Evolutionary conservation across 2,888 invertebrate genomes (phyloP).

Genomic region (Osedax fenrisi): DNA sequence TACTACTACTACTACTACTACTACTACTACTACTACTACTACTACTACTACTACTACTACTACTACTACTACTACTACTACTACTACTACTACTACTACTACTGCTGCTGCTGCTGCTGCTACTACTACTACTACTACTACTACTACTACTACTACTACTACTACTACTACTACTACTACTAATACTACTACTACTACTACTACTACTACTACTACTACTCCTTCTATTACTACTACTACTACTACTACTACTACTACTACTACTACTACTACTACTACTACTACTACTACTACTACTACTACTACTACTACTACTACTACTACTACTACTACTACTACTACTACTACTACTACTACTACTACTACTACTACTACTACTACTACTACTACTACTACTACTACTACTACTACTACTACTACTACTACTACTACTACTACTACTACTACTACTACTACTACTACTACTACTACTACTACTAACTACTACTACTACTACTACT

Average conservation of each 20-base stretch:
- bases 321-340: neutral
- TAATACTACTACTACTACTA: neutral
- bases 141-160: neutral
- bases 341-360: neutral
- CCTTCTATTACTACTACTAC: constrained; percentile 3
- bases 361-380: neutral
- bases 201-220: constrained; percentile 1
- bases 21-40: neutral
- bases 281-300: constrained; percentile 7
- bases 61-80: neutral
- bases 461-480: neutral
- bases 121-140: neutral
- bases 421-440: neutral
- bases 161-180: neutral
- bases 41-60: neutral
- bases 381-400: neutral
- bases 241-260: constrained; percentile 5
- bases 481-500: too few species aligned
- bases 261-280: constrained; percentile 7
- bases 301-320: constrained; percentile 5
- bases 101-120: neutral
- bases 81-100: neutral
- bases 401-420: neutral
- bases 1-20: neutral
- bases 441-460: neutral